These are phyloP conservation scores for Halisarca cf. caerulea DNA, from an alignment of 37 sponge, comb jelly and placozoan genomes.

Conservation along the genomic window DNA sequence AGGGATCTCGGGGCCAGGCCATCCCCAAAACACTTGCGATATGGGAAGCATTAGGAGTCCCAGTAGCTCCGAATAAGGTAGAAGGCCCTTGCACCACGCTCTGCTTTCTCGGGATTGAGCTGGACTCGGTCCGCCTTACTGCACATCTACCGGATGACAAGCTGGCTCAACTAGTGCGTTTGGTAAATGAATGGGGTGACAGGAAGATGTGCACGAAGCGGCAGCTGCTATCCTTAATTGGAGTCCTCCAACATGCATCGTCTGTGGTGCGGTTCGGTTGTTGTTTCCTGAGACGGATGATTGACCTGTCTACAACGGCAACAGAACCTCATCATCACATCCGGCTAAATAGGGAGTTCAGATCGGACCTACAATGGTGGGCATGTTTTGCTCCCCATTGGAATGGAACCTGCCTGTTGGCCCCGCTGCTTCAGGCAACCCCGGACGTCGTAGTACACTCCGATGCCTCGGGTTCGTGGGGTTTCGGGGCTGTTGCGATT, in stretches of 20 bases:
- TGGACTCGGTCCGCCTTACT: conserved; percentile 26
- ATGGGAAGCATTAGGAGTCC: conserved; percentile 25
- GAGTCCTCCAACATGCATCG: conserved; percentile 36
- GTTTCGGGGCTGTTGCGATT: not conserved
- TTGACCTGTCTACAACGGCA: not conserved
- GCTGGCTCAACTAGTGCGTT: not conserved
- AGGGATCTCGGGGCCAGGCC: not conserved
- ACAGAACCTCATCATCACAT: conserved; percentile 16
- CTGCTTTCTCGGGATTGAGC: conserved; percentile 32
- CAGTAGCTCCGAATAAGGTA: conserved; percentile 36
- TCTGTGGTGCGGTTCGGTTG: conserved; percentile 26
- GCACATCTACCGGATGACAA: conserved; percentile 28
- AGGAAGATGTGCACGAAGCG: conserved; percentile 23
- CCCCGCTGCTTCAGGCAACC: not conserved
- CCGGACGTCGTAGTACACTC: not conserved
- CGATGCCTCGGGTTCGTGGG: conserved; percentile 17
- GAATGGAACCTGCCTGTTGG: not conserved
- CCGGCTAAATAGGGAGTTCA: conserved; percentile 39
- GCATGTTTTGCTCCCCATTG: not conserved
- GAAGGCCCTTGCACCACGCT: conserved; percentile 28
- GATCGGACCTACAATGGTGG: conserved; percentile 42
- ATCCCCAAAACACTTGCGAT: not conserved
- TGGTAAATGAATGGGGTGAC: not conserved
- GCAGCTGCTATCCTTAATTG: conserved; percentile 35
- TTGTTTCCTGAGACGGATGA: conserved; percentile 21